Base-by-base conservation (phyloP, 1,140 invertebrate species). In the Heliconius hewitsoni region DNA sequence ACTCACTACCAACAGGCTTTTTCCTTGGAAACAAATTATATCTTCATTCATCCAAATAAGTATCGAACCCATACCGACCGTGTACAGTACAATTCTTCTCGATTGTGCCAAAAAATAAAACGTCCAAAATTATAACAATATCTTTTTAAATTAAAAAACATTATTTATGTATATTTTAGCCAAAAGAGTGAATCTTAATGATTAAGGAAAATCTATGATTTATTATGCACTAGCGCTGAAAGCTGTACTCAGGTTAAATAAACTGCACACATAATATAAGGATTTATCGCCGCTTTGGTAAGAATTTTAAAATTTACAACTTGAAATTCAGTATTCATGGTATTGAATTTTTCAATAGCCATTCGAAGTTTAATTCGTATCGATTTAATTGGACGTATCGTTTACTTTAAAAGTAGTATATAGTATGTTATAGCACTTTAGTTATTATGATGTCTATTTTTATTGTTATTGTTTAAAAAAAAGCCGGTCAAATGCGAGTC, bases 221-320 rank as follows among this genome's bases (percentile, higher is more conserved):
- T 66, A 66, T 27, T 66, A 66, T 66, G n/a, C 60, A 3, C 60
- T 66, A 1, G 60, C 9, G 60, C 60, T 66, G 11, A 66, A 66
- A 66, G 60, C 55, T 57, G 55, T n/a, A 23, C 55, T 57, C 55
- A n/a, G 8, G 55, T 11, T 66, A 30, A 27, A 66, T 66, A 66
- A 66, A 66, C 23, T 66, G 60, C 60, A 30, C 8, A 13, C 27
- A 30, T 66, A 66, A 16, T 27, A 66, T 66, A 27, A 27, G 23
- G 13, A 66, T 66, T 66, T 66, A 66, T 27, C 23, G 60, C 60
- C 23, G 60, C 11, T 66, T 11, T 27, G 8, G 23, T 9, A 27
- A 66, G 60, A 66, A 66, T 66, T 66, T 66, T 66, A 30, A 60
- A 66, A 66, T 66, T 66, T 66, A 66, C 23, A 66, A 66, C 60